phyloP scores from a whole-genome alignment of 2,113 vertebrate species.

The Thinocorus orbignyianus region DNA sequence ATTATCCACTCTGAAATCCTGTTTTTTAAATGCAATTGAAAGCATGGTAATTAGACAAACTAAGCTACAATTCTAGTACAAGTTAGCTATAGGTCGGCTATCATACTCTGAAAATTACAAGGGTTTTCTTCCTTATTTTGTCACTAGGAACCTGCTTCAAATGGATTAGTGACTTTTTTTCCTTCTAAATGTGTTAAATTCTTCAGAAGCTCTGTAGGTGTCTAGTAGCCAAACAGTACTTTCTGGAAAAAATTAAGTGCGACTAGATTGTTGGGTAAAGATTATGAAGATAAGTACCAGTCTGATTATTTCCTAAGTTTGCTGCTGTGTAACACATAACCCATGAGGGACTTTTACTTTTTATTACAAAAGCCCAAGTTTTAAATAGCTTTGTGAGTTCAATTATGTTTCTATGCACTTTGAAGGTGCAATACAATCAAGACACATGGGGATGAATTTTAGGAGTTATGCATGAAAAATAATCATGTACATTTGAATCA shows the following conservation, averaged over 20 bases:
- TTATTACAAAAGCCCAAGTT: slow-evolving; percentile 19
- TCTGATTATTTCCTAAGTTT: slow-evolving; percentile 40
- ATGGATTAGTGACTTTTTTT: background rate
- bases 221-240: background rate
- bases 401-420: slow-evolving; percentile 13
- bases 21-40: background rate
- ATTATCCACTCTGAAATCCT: background rate
- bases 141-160: background rate
- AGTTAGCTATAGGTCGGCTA: background rate
- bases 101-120: background rate
- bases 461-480: slow-evolving; percentile 41
- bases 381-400: slow-evolving; percentile 16
- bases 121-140: background rate
- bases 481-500: background rate
- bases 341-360: background rate
- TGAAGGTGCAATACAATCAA: slow-evolving; percentile 27
- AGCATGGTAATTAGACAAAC: background rate
- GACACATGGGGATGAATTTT: background rate
- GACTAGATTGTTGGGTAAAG: background rate
- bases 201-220: background rate
- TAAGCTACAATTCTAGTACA: background rate
- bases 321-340: background rate
- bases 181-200: background rate
- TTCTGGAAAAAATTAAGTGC: background rate
- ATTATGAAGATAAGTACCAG: slow-evolving; percentile 9